These are phyloP conservation scores for Eremobia ochroleuca DNA, from an alignment of 2,888 invertebrate species.

Conservation along the genomic window DNA sequence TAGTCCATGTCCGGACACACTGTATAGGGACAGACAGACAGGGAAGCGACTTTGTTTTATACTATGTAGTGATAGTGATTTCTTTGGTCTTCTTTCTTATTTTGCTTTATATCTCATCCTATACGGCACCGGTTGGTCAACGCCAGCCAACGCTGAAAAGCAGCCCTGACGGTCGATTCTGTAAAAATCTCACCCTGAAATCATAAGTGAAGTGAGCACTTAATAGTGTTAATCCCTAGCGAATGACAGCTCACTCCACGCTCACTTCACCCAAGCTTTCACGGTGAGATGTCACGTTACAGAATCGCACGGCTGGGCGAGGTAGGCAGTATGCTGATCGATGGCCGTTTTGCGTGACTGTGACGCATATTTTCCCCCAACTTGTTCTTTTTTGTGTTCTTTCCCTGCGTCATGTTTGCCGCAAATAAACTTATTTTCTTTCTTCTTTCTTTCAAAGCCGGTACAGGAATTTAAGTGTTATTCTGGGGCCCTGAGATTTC, in stretches of 20 bases:
- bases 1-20: too few relatives aligned
- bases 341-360: neutral
- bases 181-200: too few relatives aligned
- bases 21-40: too few relatives aligned
- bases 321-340: neutral
- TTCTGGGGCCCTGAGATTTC: neutral
- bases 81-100: neutral
- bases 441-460: neutral
- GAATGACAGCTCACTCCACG: too few relatives aligned
- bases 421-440: neutral
- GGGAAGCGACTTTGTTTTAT: too few relatives aligned
- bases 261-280: too few relatives aligned
- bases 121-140: neutral
- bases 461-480: constrained; percentile 21
- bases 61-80: too few relatives aligned
- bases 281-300: too few relatives aligned
- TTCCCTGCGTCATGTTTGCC: neutral
- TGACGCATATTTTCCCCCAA: neutral
- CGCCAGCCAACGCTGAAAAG: neutral
- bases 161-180: too few relatives aligned
- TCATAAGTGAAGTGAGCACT: too few relatives aligned
- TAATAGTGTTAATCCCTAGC: too few relatives aligned
- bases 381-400: neutral
- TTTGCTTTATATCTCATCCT: neutral
- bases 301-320: too few relatives aligned